phyloP scores from a whole-genome alignment of 1,140 invertebrate species.

The Drosophila chauvacae region DNA sequence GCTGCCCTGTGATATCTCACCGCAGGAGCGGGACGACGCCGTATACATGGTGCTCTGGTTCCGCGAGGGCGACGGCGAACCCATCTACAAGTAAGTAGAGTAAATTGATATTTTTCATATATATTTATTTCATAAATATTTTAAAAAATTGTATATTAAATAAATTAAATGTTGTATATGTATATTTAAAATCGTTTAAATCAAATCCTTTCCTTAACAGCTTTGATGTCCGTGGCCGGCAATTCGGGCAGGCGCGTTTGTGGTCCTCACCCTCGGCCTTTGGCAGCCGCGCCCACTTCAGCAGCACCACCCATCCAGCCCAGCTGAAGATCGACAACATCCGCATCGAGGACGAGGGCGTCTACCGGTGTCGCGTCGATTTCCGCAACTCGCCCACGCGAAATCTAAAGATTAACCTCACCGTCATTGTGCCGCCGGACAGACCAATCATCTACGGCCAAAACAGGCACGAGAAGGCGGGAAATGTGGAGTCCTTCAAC shows the following conservation, averaged over 20 bases:
- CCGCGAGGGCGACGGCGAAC: conserved; percentile 92
- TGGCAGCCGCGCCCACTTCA: conserved; percentile 90
- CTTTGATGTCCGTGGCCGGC: conserved; percentile 92
- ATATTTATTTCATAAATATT: neutral
- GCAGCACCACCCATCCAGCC: conserved; percentile 88
- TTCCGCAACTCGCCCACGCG: conserved; percentile 94
- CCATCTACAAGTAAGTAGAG: conserved; percentile 91
- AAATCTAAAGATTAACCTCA: conserved; percentile 93
- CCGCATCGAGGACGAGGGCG: conserved; percentile 90
- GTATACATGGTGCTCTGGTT: conserved; percentile 96
- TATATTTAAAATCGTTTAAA: neutral
- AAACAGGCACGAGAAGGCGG: conserved; percentile 90
- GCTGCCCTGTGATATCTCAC: conserved; percentile 93
- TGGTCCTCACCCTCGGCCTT: conserved; percentile 93
- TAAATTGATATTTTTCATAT: neutral
- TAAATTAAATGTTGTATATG: neutral
- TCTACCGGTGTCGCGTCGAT: conserved; percentile 94
- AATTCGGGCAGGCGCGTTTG: conserved; percentile 89
- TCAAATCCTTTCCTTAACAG: conserved; percentile 85
- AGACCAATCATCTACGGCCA: conserved; percentile 94
- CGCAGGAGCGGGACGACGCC: conserved; percentile 90
- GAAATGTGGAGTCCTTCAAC: conserved; percentile 93
- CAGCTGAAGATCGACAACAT: conserved; percentile 90
- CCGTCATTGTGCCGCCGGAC: conserved; percentile 93
- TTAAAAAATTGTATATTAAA: neutral